A percentile compares a stretch with the other conserved stretches of the same genome.
phyloP scores from a whole-genome alignment of 2,888 invertebrate genomes.

The Catocala sponsa region DNA sequence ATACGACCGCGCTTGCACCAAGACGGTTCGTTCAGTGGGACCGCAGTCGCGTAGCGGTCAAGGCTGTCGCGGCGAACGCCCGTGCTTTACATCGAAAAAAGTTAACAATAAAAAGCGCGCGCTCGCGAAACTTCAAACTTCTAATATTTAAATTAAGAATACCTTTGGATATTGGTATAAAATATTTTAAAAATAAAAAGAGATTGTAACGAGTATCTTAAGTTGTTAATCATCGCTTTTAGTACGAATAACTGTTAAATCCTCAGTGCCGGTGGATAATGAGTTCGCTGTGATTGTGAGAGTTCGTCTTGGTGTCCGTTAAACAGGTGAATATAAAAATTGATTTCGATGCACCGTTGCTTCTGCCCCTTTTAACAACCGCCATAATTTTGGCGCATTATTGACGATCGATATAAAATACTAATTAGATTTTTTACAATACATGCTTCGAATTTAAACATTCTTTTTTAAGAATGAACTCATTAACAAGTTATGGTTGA shows the following conservation, averaged over 20 bases:
- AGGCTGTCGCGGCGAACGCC: slow-evolving; percentile 74
- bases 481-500: slow-evolving; percentile 51
- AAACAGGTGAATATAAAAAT: slow-evolving; percentile 83
- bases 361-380: slow-evolving; percentile 53
- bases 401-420: slow-evolving; percentile 48
- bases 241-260: slow-evolving; percentile 82
- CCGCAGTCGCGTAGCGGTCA: slow-evolving; percentile 84
- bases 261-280: slow-evolving; percentile 81
- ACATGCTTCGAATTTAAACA: slow-evolving; percentile 36
- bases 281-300: slow-evolving; percentile 84
- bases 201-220: slow-evolving; percentile 38
- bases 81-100: slow-evolving; percentile 62
- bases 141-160: slow-evolving; percentile 53
- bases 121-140: slow-evolving; percentile 69
- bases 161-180: slow-evolving; percentile 44
- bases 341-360: slow-evolving; percentile 66
- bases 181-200: slow-evolving; percentile 31
- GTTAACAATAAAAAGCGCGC: slow-evolving; percentile 77
- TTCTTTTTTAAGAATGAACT: slow-evolving; percentile 42
- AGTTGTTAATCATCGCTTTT: slow-evolving; percentile 71
- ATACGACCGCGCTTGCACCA: slow-evolving; percentile 67
- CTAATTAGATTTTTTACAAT: slow-evolving; percentile 48
- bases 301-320: slow-evolving; percentile 74
- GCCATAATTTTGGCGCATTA: slow-evolving; percentile 49
- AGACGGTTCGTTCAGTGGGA: slow-evolving; percentile 74